phyloP scores from a whole-genome alignment of 2,797 vertebrate species.

The Rousettus madagascariensis region DNA sequence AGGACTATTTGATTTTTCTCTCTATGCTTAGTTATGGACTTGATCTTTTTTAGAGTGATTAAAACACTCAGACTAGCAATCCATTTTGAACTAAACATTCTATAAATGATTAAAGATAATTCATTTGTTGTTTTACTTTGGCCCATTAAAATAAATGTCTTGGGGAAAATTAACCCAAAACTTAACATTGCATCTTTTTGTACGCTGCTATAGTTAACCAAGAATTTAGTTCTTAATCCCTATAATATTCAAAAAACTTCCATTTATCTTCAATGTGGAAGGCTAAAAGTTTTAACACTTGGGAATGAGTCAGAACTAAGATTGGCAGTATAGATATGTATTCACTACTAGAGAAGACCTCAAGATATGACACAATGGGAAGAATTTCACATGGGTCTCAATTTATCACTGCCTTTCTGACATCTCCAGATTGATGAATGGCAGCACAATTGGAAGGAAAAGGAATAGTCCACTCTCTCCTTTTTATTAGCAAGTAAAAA shows the following conservation, averaged over 20 bases:
- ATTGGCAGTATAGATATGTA: neutral
- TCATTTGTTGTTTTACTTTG: neutral
- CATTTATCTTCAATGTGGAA: neutral
- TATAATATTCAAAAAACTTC: neutral
- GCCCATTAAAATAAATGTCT: neutral
- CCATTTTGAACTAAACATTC: neutral
- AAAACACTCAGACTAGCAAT: neutral
- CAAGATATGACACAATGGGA: neutral
- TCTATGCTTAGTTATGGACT: neutral
- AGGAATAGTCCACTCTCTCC: neutral
- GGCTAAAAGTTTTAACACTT: neutral
- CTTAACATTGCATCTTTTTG: neutral
- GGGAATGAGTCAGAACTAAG: neutral
- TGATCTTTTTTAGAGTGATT: neutral
- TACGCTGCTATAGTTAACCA: neutral
- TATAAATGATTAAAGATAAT: neutral
- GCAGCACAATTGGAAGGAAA: neutral
- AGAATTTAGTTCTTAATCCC: neutral
- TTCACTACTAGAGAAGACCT: neutral
- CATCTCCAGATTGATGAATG: neutral
- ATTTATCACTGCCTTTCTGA: neutral
- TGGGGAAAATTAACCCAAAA: constrained; percentile 6
- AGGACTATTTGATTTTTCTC: neutral
- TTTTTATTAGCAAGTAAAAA: neutral
- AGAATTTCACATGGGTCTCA: neutral